These are phyloP conservation scores for Enteromius argenteus DNA, from an alignment of 2,797 vertebrate species.

Conservation along the genomic window DNA sequence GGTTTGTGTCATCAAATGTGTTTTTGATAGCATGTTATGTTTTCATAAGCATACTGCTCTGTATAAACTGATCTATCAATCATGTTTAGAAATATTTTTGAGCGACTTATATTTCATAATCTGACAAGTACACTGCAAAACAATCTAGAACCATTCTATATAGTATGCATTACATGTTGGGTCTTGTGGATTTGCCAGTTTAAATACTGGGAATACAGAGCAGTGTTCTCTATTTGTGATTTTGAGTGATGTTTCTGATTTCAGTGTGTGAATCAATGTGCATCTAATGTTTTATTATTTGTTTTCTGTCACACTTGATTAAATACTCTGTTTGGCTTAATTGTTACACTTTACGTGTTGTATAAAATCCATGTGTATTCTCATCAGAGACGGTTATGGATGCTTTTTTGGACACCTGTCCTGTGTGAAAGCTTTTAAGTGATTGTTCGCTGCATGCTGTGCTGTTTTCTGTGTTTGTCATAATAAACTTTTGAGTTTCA, in stretches of 20 bases:
- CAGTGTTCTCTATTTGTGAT: conserved; percentile 42
- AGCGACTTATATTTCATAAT: neutral
- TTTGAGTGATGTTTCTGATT: conserved; percentile 46
- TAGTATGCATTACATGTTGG: neutral
- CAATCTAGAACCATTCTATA: conserved; percentile 11
- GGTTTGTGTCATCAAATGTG: neutral
- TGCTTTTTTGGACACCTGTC: neutral
- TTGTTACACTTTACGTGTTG: neutral
- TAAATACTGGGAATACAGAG: conserved; percentile 13
- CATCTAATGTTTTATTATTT: conserved; percentile 30
- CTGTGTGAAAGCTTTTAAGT: conserved; percentile 1
- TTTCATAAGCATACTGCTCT: neutral
- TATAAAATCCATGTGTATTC: conserved; percentile 5
- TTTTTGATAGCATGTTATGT: conserved; percentile 32
- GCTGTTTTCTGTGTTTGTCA: conserved; percentile 26
- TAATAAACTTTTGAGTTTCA: conserved; percentile 26
- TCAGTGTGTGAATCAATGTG: conserved; percentile 47
- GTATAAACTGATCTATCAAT: conserved; percentile 32
- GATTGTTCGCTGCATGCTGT: conserved; percentile 11
- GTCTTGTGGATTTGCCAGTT: neutral
- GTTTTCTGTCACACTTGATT: conserved; percentile 11
- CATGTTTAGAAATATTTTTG: neutral
- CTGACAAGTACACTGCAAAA: neutral
- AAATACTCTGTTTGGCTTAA: neutral
- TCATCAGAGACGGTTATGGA: conserved; percentile 21